A percentile compares a stretch with the other conserved stretches of the same genome.
phyloP scores from a whole-genome alignment of 2,113 vertebrate genomes.

The Oriolus oriolus region DNA sequence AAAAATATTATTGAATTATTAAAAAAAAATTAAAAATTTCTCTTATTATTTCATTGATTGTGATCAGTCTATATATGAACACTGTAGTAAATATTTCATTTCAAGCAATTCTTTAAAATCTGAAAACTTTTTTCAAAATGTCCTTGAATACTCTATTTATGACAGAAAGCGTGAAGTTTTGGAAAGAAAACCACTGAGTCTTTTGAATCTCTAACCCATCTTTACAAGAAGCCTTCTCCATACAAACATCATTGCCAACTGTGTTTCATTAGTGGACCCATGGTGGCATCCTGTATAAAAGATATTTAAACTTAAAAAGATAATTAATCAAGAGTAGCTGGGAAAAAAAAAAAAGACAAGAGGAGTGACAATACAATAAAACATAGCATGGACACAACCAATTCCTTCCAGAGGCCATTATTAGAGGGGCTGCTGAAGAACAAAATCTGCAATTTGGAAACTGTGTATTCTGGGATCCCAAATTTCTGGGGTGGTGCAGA shows the following conservation, averaged over 20 bases:
- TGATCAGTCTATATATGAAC: not conserved
- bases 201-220: not conserved
- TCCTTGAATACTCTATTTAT: not conserved
- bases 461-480: not conserved
- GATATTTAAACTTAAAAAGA: not conserved
- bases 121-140: not conserved
- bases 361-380: not conserved
- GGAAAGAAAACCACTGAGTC: not conserved
- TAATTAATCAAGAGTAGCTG: not conserved
- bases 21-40: not conserved
- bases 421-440: not conserved
- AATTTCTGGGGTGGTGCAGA: not conserved
- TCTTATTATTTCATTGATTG: not conserved
- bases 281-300: not conserved
- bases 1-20: not conserved
- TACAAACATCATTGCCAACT: not conserved
- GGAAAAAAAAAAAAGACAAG: not conserved
- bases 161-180: not conserved
- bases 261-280: not conserved
- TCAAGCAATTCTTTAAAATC: not conserved
- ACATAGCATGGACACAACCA: accelerated
- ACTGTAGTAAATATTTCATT: not conserved
- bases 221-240: not conserved
- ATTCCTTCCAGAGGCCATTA: not conserved
- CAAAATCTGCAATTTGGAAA: not conserved